phyloP scores from a whole-genome alignment of 1,140 invertebrate species.

The Drosophila carrolli region DNA sequence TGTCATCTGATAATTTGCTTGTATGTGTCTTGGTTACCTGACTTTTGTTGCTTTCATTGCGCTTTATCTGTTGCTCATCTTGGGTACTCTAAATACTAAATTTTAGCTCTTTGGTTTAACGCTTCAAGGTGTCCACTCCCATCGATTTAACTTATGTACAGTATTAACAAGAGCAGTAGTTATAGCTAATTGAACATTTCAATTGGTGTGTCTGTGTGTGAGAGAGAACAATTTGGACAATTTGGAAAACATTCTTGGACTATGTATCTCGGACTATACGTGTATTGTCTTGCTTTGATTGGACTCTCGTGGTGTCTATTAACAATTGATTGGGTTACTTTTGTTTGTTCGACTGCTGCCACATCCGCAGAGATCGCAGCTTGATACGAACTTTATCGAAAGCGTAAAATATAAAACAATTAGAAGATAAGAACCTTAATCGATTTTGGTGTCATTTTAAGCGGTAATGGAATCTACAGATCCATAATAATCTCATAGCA shows the following conservation, averaged over 20 bases:
- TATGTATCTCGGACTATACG: constrained; percentile 9
- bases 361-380: constrained; percentile 71
- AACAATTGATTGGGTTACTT: constrained; percentile 47
- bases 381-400: constrained; percentile 63
- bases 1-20: constrained; percentile 60
- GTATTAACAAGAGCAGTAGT: constrained; percentile 59
- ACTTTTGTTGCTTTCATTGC: constrained; percentile 71
- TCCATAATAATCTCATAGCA: constrained; percentile 44
- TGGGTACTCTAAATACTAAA: constrained; percentile 33
- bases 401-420: constrained; percentile 26
- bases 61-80: constrained; percentile 33
- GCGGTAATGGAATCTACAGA: constrained; percentile 20
- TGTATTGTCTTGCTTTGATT: constrained; percentile 59
- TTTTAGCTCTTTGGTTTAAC: constrained; percentile 64
- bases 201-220: constrained; percentile 30
- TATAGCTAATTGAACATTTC: constrained; percentile 68
- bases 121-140: constrained; percentile 33
- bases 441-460: constrained; percentile 25
- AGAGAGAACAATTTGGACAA: constrained; percentile 9
- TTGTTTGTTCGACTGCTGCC: constrained; percentile 66
- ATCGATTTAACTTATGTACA: constrained; percentile 54
- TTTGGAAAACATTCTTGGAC: constrained; percentile 7
- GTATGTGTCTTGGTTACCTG: constrained; percentile 69
- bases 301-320: constrained; percentile 28
- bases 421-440: constrained; percentile 24